phyloP scores from a whole-genome alignment of 2,113 vertebrate species.

The Nycticorax nycticorax region DNA sequence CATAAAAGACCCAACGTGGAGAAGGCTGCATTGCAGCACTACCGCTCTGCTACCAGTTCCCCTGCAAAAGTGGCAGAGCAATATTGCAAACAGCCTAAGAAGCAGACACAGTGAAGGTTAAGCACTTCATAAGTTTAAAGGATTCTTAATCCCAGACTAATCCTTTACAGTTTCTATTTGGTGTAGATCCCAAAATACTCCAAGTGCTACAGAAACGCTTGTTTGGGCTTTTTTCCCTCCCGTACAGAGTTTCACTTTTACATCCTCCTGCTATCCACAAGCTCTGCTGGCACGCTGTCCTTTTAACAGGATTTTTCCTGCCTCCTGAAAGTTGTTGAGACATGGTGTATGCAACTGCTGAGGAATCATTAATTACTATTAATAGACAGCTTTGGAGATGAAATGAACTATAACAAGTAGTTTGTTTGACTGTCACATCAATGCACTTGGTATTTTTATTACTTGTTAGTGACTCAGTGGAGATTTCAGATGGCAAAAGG shows the following conservation, averaged over 20 bases:
- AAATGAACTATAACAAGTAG: slow-evolving; percentile 70
- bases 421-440: slow-evolving; percentile 70
- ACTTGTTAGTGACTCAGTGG: slow-evolving; percentile 60
- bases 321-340: slow-evolving; percentile 58
- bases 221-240: not conserved
- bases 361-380: slow-evolving; percentile 76
- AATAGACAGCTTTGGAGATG: slow-evolving; percentile 72
- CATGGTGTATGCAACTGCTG: slow-evolving; percentile 59
- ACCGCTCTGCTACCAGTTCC: not conserved
- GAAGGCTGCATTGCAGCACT: slow-evolving; percentile 68
- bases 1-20: slow-evolving; percentile 65
- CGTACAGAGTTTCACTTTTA: not conserved
- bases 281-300: not conserved
- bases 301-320: slow-evolving; percentile 50
- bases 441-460: slow-evolving; percentile 64
- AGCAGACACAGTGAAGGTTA: slow-evolving; percentile 46
- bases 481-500: slow-evolving; percentile 54
- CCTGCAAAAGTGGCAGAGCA: slow-evolving; percentile 27
- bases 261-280: not conserved
- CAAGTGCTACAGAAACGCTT: not conserved
- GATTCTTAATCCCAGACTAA: slow-evolving; percentile 49
- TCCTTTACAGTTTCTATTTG: slow-evolving; percentile 11
- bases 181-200: slow-evolving; percentile 19
- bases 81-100: not conserved
- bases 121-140: slow-evolving; percentile 22